These are phyloP conservation scores for Macrosoma leucophasiata DNA, from an alignment of 2,888 invertebrate genomes.

Conservation along the genomic window DNA sequence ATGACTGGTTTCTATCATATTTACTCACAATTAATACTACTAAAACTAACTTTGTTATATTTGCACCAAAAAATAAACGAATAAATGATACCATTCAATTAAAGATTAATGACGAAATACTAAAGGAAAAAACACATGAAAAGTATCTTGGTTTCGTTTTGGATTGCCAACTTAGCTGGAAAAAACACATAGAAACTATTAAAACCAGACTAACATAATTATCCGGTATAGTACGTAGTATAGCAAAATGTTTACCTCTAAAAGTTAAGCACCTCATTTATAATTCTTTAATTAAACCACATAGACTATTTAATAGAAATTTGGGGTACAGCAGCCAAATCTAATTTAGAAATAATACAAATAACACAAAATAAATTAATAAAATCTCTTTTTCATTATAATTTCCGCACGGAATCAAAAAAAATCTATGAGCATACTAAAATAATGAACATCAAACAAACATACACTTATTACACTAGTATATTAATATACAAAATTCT, in stretches of 20 bases:
- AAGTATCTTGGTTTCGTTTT: conserved; percentile 6
- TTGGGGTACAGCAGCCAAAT: conserved; percentile 7
- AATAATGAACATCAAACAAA: conserved; percentile 3
- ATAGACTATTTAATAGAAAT: conserved; percentile 8
- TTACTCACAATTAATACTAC: conserved; percentile 18
- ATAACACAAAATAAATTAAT: conserved; percentile 5
- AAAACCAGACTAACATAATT: conserved; percentile 3
- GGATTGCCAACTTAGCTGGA: conserved; percentile 3
- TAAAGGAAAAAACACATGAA: not conserved
- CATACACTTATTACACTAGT: conserved; percentile 7
- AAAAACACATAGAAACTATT: conserved; percentile 6
- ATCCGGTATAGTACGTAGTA: not conserved
- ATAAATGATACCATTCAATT: not conserved
- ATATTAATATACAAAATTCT: conserved; percentile 7
- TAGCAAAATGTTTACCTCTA: conserved; percentile 3
- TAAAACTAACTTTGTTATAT: conserved; percentile 16
- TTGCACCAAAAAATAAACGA: conserved; percentile 1
- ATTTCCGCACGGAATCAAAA: not conserved
- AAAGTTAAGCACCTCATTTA: conserved; percentile 4
- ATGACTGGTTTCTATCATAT: conserved; percentile 17
- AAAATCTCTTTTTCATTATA: conserved; percentile 4
- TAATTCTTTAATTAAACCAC: conserved; percentile 8
- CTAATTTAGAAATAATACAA: not conserved
- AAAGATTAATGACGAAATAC: not conserved
- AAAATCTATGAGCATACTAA: conserved; percentile 4